A percentile compares a stretch with the other conserved stretches of the same genome.
phyloP scores from a whole-genome alignment of 2,113 vertebrate species.

The Ptilorrhoa leucosticta region DNA sequence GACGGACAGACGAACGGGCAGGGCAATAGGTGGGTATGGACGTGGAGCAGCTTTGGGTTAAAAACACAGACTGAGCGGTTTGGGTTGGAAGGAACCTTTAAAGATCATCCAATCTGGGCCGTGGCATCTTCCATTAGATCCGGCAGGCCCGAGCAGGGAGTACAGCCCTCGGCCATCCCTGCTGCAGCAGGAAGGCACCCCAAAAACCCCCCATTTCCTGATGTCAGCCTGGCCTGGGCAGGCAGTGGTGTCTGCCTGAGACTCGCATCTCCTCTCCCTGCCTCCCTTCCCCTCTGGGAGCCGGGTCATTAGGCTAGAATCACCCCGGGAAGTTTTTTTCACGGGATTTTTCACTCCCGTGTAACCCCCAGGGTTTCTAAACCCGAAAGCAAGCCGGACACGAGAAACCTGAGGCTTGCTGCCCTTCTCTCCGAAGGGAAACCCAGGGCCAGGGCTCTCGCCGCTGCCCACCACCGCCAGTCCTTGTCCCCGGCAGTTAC shows the following conservation, averaged over 20 bases:
- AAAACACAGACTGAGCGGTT: not conserved
- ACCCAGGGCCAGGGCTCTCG: not conserved
- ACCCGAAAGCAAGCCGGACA: not conserved
- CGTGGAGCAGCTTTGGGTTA: not conserved
- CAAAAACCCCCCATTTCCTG: fast-evolving
- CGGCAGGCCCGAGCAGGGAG: not conserved
- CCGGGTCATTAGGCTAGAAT: not conserved
- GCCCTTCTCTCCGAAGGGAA: not conserved
- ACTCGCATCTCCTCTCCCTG: not conserved
- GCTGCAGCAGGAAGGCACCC: not conserved
- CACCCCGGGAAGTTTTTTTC: not conserved
- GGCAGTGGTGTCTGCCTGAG: not conserved
- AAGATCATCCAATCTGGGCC: fast-evolving
- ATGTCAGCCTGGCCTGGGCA: not conserved
- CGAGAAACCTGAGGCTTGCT: not conserved
- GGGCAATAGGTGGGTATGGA: not conserved
- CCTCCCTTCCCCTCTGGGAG: not conserved
- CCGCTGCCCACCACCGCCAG: not conserved
- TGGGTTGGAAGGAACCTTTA: not conserved
- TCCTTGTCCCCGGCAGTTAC: not conserved
- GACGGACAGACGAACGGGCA: not conserved
- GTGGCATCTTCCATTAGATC: not conserved
- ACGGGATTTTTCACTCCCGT: not conserved
- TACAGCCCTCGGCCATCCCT: not conserved
- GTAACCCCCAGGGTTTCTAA: not conserved